Percentiles rank a stretch among this genome's conserved stretches.
phyloP scores from a whole-genome alignment of 1,140 invertebrate genomes.

The Ceratosolen fusciceps region DNA sequence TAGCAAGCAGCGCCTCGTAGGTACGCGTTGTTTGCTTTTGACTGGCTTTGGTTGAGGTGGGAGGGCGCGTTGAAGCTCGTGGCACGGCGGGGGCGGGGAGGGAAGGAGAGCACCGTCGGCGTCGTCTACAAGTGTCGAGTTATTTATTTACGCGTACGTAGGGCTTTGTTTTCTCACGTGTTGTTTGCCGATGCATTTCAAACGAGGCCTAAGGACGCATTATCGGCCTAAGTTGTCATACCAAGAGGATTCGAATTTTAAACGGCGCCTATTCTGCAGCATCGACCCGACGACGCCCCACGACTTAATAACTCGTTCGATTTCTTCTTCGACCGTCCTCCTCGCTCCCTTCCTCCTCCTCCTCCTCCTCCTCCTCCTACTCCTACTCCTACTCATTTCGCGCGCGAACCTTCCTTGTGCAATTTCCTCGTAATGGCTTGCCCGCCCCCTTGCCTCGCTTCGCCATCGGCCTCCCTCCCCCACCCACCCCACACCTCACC shows the following conservation, averaged over 20 bases:
- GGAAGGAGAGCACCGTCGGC: neutral
- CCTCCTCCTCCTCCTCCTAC: neutral
- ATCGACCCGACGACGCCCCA: conserved; percentile 4
- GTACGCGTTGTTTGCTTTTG: no score
- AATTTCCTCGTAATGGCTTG: conserved; percentile 12
- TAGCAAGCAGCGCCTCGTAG: no score
- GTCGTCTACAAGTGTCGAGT: neutral
- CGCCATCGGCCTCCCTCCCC: no score
- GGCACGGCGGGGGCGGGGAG: neutral
- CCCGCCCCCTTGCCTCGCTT: no score
- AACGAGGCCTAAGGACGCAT: conserved; percentile 4
- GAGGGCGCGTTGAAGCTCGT: no score
- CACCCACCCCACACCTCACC: no score
- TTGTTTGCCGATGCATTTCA: neutral
- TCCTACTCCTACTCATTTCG: neutral
- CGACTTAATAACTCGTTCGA: neutral
- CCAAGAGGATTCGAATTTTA: neutral
- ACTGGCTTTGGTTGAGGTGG: no score
- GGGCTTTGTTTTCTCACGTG: neutral
- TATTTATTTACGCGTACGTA: neutral
- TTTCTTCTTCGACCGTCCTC: neutral
- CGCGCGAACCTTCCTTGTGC: neutral
- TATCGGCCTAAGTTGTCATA: neutral
- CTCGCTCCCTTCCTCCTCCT: neutral
- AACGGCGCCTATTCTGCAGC: neutral